Evolutionary conservation across 1,140 invertebrate species (phyloP), one percentile per base, ranked within the genome.

Genomic region (Habropoda laboriosa): DNA sequence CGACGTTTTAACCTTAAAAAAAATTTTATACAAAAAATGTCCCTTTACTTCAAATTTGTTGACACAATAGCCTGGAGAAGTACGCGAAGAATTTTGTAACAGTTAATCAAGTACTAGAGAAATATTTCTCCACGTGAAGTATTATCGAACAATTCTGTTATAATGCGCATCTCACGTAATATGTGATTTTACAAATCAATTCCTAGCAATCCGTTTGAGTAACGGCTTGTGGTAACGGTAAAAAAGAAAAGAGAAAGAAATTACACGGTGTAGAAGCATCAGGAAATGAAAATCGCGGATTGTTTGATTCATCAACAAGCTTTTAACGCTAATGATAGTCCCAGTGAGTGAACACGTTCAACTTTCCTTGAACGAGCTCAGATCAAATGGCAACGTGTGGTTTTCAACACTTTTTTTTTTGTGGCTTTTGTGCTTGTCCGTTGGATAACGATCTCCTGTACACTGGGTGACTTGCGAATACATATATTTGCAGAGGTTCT

Each of bases 391-490:
- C 24, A 7, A 2, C 8, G 16, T 55, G n/a, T 21, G 67, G 24
- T 71, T 57, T 40, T n/a, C 60, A 27, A 68, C 47, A 40, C 64
- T 49, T 49, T 47, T 55, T n/a, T 80, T 82, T 68, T 61, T 45
- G 42, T 24, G 53, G 74, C 64, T 73, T 45, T 38, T 38, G 38
- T 38, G 12, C 8, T 24, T 38, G 13, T 24, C 2, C 18, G 18
- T 57, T 30, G 12, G 10, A 60, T 38, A 60, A 60, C 6, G 35
- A 60, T 38, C 21, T 2, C 38, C 16, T 24, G 16, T 5, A 24
- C n/a, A 24, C 10, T 2, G 4, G 5, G 18, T 38, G n/a, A 13
- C 27, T 13, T 60, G 21, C n/a, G 16, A 12, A 32, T 32, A 32
- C 30, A 3, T 7, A 16, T 57, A n/a, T n/a, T 12, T 35, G 10